These are phyloP conservation scores for Clavelina lepadiformis DNA, from an alignment of 23 tunicate genomes.

Conservation along the genomic window DNA sequence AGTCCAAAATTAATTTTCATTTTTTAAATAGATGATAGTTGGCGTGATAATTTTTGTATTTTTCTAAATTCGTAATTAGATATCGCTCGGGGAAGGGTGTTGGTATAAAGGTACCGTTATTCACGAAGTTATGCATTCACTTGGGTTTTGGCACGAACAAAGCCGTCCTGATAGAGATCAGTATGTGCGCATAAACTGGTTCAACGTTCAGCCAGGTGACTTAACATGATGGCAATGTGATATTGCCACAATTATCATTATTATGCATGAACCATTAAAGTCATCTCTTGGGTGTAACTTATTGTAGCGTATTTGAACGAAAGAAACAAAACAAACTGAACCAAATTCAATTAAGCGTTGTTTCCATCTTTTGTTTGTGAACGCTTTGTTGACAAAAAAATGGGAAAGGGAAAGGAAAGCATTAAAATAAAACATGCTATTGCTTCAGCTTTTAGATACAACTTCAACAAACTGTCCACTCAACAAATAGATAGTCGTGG, in stretches of 20 bases:
- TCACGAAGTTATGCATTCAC: slow-evolving; percentile 53
- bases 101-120: slow-evolving; percentile 31
- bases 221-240: no score
- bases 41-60: neutral
- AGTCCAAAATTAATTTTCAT: neutral
- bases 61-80: slow-evolving; percentile 5
- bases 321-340: no score
- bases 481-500: neutral
- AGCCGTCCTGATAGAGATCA: slow-evolving; percentile 39
- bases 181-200: slow-evolving; percentile 14
- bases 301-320: no score
- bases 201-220: slow-evolving; percentile 15
- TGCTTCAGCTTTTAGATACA: neutral
- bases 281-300: no score
- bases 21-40: neutral
- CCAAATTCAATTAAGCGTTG: no score
- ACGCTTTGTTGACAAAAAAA: no score
- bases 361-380: no score
- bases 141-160: slow-evolving; percentile 63
- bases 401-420: no score
- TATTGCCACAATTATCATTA: no score
- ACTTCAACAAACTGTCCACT: neutral
- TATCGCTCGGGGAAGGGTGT: slow-evolving; percentile 40
- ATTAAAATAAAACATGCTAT: no score
- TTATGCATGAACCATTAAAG: no score